Evolutionary conservation across 1,140 invertebrate genomes (phyloP), one percentile per base, ranked within the genome.

Genomic region (Drosophila santomea): DNA sequence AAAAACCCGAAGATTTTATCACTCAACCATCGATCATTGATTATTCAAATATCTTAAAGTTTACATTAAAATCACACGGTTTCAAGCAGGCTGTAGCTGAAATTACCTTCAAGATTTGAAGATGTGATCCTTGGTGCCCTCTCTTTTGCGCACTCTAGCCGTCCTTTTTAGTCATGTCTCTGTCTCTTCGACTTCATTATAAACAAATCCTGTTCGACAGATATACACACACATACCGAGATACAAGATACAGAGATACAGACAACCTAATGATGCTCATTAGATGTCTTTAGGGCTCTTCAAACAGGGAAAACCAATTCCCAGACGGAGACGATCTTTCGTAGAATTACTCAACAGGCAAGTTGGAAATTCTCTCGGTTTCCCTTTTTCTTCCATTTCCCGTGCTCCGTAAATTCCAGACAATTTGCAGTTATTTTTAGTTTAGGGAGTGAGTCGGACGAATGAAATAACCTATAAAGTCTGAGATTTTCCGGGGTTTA

Each of bases 221-320:
- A 54, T 35, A 32, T 54, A 60, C 50, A 72, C 51, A 58, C 43
- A 48, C 54, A 52, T 44, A 44, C 28, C 25, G 7, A 38, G 43
- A 28, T 20, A 55, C 61, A 66, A 74, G 35, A 74, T 41, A 74
- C 62, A 74, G 20, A 69, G 41, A 59, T 45, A 66, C 55, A 67
- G 39, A 72, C 68, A 69, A 74, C 82, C 80, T 89, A 89, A 89
- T 88, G 84, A 89, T 78, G 80, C 84, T 85, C 82, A 85, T 85
- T 85, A 85, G 83, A 82, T 75, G 61, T 85, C 78, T 74, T 86
- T 82, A 81, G 69, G 62, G 75, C 58, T 57, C 74, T 68, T 78
- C 76, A 67, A 58, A 23, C 23, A 47, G 50, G 25, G 23, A 50
- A 48, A 51, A 52, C 17, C 74, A 58, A 62, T 73, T 78, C 60